A percentile compares a stretch with the other conserved stretches of the same genome.
phyloP scores from a whole-genome alignment of 2,888 invertebrate species.

The Cantharis nigra region DNA sequence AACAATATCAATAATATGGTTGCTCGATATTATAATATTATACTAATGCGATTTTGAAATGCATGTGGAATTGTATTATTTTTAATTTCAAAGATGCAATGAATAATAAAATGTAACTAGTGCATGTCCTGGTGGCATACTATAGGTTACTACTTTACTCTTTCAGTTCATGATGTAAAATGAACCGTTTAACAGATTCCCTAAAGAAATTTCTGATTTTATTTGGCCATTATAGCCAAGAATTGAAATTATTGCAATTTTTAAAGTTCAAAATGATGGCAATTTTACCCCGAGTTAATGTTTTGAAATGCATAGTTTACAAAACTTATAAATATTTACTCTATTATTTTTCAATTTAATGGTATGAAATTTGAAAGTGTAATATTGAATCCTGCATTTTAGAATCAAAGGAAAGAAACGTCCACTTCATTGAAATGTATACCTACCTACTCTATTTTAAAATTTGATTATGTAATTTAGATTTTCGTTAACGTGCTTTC shows the following conservation, averaged over 20 bases:
- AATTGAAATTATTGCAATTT: too few species aligned
- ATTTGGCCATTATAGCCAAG: too few species aligned
- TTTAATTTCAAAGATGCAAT: not conserved
- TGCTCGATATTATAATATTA: not conserved
- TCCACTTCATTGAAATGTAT: not conserved
- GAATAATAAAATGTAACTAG: not conserved
- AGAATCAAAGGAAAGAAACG: not conserved
- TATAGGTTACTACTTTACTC: too few species aligned
- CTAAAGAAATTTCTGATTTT: too few species aligned
- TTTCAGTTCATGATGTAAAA: too few species aligned
- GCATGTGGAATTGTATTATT: not conserved
- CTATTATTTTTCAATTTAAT: not conserved
- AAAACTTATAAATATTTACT: not conserved
- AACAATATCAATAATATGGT: not conserved
- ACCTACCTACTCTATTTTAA: not conserved
- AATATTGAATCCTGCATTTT: not conserved
- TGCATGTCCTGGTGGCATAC: too few species aligned
- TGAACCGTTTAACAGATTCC: too few species aligned
- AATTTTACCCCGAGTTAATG: not conserved
- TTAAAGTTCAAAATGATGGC: not conserved
- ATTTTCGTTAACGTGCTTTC: not conserved
- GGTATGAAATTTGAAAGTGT: not conserved
- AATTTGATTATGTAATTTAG: not conserved
- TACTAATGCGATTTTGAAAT: not conserved
- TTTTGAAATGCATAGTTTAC: not conserved